Evolutionary conservation across 30 jellyfish, hydroid and myxozoan species (phyloP), one percentile per base, ranked within the genome.

Genomic region (Chironex yamaguchii): DNA sequence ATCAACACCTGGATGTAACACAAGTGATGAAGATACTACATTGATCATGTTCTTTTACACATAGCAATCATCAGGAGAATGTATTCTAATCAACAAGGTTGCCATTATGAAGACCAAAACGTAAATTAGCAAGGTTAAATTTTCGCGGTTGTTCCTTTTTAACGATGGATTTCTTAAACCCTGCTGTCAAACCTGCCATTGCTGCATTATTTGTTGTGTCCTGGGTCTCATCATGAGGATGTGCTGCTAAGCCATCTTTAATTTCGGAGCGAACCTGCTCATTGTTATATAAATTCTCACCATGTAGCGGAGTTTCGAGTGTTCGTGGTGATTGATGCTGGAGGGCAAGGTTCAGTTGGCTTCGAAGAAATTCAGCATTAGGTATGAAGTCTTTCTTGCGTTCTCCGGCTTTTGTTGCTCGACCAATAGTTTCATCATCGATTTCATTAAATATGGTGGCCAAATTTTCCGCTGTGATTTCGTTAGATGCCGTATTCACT

Each of bases 361-460:
- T 22, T 58, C 11, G 22, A 4, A 24, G 4, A 4, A 24, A 58
- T 9, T 26, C 26, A 22, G 31, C 31, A n/a, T 58, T 22, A 1
- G 82, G 34, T 12, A 77, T 67, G 21, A 1, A 51, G 26, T 88
- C 82, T 50, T 88, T 88, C 74, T 77, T 88, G 52, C 90, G 62
- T 0, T 70, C 87, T 11, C 54, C 85, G 9, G 4, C 31, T 17
- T 17, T 6, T 0, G 68, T 62, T 25, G 48, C 30, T 26, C 33
- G 75, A 3, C 68, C 71, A 25, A 74, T 84, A 13, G 50, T 25
- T 31, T 75, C 89, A 22, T 81, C 88, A 65, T 88, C 96, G 29
- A 88, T 35, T 54, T 77, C 96, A 63, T 81, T 88, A 62, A 88
- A 88, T 36, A 88, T 88, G 24, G 92, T 79, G 29, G 90, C 96